Evolutionary conservation across 2,888 invertebrate species (phyloP).

Genomic region (Trichogramma evanescens): DNA sequence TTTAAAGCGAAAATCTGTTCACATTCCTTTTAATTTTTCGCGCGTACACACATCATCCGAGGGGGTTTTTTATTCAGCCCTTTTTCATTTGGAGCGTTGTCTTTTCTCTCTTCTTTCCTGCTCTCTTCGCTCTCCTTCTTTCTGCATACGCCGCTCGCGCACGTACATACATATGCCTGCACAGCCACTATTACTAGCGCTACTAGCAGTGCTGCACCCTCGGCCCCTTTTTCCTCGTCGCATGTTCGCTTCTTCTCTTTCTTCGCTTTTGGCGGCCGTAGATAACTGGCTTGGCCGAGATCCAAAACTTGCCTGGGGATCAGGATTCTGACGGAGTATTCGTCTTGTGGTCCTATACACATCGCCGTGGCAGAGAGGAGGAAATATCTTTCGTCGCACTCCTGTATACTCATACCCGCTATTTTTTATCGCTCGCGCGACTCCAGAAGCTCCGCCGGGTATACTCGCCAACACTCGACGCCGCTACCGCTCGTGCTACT

Average conservation of each 20-base stretch:
- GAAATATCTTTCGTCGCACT: slow-evolving; percentile 10
- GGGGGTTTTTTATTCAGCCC: no score
- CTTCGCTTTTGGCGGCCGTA: slow-evolving; percentile 13
- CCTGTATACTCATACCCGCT: not conserved
- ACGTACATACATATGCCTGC: no score
- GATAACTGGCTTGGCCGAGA: slow-evolving; percentile 22
- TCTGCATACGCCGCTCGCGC: not conserved
- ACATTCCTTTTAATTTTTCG: no score
- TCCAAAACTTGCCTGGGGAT: slow-evolving; percentile 20
- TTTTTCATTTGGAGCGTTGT: slow-evolving; percentile 13
- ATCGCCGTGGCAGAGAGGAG: not conserved
- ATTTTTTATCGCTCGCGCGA: not conserved
- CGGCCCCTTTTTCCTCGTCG: not conserved
- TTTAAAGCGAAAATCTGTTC: no score
- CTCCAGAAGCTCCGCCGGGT: no score
- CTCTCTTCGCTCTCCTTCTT: slow-evolving; percentile 3
- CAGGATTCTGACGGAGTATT: slow-evolving; percentile 19
- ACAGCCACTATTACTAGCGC: no score
- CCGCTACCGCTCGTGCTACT: no score
- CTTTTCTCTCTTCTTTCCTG: slow-evolving; percentile 2
- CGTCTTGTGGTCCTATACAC: slow-evolving; percentile 11
- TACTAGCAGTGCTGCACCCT: no score
- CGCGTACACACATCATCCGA: no score
- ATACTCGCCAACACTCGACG: no score
- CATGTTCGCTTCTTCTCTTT: not conserved